These are phyloP conservation scores for Acromyrmex heyeri DNA, from an alignment of 1,140 invertebrate genomes.

Conservation along the genomic window DNA sequence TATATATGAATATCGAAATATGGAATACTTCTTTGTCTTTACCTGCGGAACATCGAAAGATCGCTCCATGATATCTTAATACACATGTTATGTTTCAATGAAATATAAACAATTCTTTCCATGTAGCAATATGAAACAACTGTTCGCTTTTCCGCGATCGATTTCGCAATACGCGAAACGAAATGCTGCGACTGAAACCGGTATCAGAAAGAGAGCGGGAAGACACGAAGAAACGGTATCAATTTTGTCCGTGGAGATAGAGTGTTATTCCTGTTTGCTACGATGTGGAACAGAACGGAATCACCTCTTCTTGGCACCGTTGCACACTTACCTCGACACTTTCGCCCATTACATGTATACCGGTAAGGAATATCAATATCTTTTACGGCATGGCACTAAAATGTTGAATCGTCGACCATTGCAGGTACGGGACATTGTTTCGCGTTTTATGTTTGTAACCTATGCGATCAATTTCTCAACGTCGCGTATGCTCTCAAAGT, in stretches of 20 bases:
- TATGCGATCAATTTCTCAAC: slow-evolving; percentile 73
- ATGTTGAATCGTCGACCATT: slow-evolving; percentile 66
- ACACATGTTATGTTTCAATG: not conserved
- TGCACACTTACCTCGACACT: slow-evolving; percentile 50
- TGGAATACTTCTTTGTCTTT: not conserved
- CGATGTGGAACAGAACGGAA: slow-evolving; percentile 56
- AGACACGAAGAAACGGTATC: slow-evolving; percentile 13
- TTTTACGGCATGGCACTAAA: slow-evolving; percentile 73
- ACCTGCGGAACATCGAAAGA: not conserved
- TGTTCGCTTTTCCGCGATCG: slow-evolving; percentile 28
- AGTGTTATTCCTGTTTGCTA: slow-evolving; percentile 57
- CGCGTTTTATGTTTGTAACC: slow-evolving; percentile 70
- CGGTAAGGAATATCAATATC: slow-evolving; percentile 66
- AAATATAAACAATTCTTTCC: slow-evolving; percentile 32
- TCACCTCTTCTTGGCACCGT: slow-evolving; percentile 54
- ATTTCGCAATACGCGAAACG: slow-evolving; percentile 18
- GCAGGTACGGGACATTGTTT: slow-evolving; percentile 69
- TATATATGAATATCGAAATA: not conserved
- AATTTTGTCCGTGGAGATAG: slow-evolving; percentile 46
- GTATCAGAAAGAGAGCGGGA: slow-evolving; percentile 17
- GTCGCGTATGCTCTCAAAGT: slow-evolving; percentile 58
- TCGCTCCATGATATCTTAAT: slow-evolving; percentile 15
- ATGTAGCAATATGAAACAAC: slow-evolving; percentile 17
- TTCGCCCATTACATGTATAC: slow-evolving; percentile 55
- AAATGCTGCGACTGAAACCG: not conserved